phyloP scores from a whole-genome alignment of 2,797 vertebrate genomes.

The Mycteria americana region DNA sequence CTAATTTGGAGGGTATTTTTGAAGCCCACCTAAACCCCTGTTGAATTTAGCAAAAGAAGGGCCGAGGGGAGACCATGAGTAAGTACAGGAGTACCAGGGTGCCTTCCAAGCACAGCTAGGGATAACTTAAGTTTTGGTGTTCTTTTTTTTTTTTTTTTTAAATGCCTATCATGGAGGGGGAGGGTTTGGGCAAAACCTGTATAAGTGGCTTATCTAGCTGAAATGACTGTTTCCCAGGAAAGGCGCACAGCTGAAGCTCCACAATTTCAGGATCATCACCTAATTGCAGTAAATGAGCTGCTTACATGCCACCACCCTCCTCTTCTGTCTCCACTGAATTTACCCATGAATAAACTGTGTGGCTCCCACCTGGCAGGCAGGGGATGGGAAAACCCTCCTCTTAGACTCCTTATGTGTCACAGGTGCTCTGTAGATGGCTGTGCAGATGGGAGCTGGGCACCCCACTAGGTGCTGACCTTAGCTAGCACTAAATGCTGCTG shows the following conservation, averaged over 20 bases:
- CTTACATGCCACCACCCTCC: not conserved
- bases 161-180: rapidly evolving
- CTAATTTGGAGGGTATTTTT: not conserved
- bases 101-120: not conserved
- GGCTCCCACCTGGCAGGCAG: not conserved
- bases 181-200: not conserved
- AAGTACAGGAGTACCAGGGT: not conserved
- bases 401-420: not conserved
- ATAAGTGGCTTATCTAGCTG: not conserved
- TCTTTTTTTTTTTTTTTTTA: not conserved
- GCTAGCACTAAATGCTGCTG: not conserved
- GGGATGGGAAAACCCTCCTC: not conserved
- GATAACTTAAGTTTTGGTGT: not conserved
- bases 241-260: not conserved
- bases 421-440: not conserved
- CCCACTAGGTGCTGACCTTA: not conserved
- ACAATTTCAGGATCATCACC: not conserved
- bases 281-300: not conserved
- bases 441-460: not conserved
- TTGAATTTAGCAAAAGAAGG: not conserved
- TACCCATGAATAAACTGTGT: rapidly evolving
- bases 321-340: not conserved
- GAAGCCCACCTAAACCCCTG: not conserved
- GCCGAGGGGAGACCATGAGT: not conserved
- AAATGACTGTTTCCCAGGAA: not conserved